Percentiles rank a stretch among this genome's conserved stretches.
These are phyloP conservation scores for Dunckerocampus dactyliophorus DNA, from an alignment of 2,113 vertebrate species.

Conservation along the genomic window DNA sequence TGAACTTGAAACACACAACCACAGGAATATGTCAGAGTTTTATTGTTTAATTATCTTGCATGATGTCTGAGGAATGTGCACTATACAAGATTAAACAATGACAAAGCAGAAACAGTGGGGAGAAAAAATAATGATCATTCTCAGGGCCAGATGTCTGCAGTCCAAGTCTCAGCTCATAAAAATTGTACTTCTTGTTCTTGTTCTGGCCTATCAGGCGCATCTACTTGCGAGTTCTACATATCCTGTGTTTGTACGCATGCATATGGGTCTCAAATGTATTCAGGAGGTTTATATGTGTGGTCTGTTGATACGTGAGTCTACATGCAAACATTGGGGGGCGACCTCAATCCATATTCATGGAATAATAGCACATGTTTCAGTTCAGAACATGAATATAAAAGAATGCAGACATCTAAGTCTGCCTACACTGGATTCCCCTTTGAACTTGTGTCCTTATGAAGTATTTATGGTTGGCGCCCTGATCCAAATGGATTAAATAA, in stretches of 20 bases:
- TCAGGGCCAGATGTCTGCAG: constrained; percentile 56
- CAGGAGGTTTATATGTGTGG: constrained; percentile 18
- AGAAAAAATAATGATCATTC: constrained; percentile 47
- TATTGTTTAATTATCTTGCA: constrained; percentile 46
- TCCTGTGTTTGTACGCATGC: constrained; percentile 4
- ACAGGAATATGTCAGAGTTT: constrained; percentile 27
- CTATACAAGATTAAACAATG: constrained; percentile 54
- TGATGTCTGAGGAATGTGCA: constrained; percentile 63
- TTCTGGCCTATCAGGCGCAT: constrained; percentile 51
- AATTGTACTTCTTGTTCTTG: constrained; percentile 39
- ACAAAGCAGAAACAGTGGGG: constrained; percentile 38
- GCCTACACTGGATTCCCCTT: constrained; percentile 29
- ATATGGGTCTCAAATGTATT: constrained; percentile 7
- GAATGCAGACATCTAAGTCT: constrained; percentile 33
- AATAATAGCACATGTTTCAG: not conserved
- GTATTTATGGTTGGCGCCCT: constrained; percentile 14
- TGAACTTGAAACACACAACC: not conserved
- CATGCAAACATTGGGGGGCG: not conserved
- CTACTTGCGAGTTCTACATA: constrained; percentile 31
- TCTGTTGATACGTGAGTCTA: constrained; percentile 2
- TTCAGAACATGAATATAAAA: constrained; percentile 28
- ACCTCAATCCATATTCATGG: not conserved
- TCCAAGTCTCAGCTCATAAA: constrained; percentile 64
- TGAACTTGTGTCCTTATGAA: constrained; percentile 32
- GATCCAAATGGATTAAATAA: constrained; percentile 28